Evolutionary conservation across 2,113 vertebrate species (phyloP), one percentile per base, ranked within the genome.

Genomic region (Microcebus griseorufus): DNA sequence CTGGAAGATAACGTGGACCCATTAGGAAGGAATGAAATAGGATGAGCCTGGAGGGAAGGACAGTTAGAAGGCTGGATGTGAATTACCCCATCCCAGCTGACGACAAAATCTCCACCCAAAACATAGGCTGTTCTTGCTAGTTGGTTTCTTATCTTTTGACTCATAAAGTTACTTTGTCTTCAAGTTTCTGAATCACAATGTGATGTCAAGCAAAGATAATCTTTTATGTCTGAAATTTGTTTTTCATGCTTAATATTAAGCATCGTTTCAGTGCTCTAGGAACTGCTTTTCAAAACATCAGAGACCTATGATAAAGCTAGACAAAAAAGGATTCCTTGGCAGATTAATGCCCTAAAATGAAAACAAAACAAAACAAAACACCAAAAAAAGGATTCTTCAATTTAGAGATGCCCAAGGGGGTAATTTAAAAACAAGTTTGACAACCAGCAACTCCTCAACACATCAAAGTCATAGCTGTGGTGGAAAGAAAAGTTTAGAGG

Each of bases 371-470:
- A 39, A 39, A 55, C 17, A 58, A 58, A 58, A 58, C 55, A 58
- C 55, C 55, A 58, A 34, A 34, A 17, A 67, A 17, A 37, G 37
- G 62, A 64, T 64, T 64, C 27, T 29, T 64, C 27, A 64, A 64
- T 12, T 64, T 64, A 64, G 17, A 93, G 85, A 82, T 0, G 10
- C 42, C 91, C 73, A 51, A 58, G 53, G 88, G 27, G 60, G n/a
- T 80, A 64, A 94, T 89, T 95, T 88, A 86, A 80, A 79, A 95
- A 86, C 70, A 80, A 91, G 64, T 70, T 29, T 8, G 65, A 86
- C 39, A n/a, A 64, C 39, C 69, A 53, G 84, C 32, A 73, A 64
- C 13, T 73, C 22, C 17, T 37, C 37, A 48, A 27, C 72, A 48
- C 51, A 64, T 64, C 29, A 27, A 64, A 75, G 75, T 87, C 32